phyloP scores from a whole-genome alignment of 2,888 invertebrate genomes.

The Leucophenga maculata region DNA sequence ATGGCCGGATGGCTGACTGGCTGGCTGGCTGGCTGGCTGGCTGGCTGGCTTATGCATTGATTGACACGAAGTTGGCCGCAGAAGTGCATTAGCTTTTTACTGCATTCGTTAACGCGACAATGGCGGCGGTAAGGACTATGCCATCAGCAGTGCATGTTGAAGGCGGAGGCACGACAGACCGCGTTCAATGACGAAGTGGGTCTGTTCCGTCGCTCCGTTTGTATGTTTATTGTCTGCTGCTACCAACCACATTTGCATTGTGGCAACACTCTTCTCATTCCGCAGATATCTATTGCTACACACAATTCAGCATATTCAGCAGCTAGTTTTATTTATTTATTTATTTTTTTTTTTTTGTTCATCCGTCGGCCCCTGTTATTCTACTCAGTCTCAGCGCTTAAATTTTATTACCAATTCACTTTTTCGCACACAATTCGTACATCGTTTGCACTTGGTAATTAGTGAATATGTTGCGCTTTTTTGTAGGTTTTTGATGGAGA shows the following conservation, averaged over 20 bases:
- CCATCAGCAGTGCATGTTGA: not conserved
- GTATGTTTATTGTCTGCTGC: not conserved
- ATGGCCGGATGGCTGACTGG: constrained; percentile 10
- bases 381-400: constrained; percentile 36
- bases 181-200: not conserved
- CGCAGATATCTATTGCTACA: no score
- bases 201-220: not conserved
- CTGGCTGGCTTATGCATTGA: constrained; percentile 41
- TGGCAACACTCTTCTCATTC: no score
- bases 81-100: constrained; percentile 70
- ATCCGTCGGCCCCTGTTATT: not conserved
- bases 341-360: not conserved
- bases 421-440: constrained; percentile 16
- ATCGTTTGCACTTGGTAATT: not conserved
- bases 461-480: no score
- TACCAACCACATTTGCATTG: not conserved
- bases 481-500: no score
- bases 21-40: constrained; percentile 20
- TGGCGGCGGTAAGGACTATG: constrained; percentile 17
- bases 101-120: constrained; percentile 39
- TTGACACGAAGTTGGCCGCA: constrained; percentile 68
- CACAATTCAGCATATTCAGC: not conserved
- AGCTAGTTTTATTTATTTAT: not conserved
- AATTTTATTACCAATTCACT: constrained; percentile 39
- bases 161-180: not conserved